phyloP scores from a whole-genome alignment of 2,797 vertebrate genomes.

The Toxotes lorentzi region DNA sequence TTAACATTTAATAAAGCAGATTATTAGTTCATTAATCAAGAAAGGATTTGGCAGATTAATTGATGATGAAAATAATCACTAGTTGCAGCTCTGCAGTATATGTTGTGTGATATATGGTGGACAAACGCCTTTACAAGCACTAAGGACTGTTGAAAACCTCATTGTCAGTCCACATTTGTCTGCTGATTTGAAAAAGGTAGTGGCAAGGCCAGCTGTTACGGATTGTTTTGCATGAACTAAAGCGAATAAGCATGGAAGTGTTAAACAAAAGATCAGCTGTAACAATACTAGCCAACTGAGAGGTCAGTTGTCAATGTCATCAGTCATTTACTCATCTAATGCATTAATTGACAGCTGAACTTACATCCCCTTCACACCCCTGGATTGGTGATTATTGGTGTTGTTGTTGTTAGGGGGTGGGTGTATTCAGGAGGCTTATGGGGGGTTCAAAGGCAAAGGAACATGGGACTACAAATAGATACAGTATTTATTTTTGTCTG shows the following conservation, averaged over 20 bases:
- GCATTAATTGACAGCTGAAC: background rate
- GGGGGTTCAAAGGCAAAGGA: background rate
- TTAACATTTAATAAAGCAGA: background rate
- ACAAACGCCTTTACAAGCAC: no score
- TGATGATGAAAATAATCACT: background rate
- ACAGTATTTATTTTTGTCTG: constrained; percentile 1
- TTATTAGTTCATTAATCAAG: background rate
- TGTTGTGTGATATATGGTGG: no score
- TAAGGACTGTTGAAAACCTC: background rate
- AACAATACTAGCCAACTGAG: background rate
- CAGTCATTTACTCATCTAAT: background rate
- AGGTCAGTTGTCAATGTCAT: background rate
- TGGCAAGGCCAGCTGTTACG: background rate
- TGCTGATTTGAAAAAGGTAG: background rate
- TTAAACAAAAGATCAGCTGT: background rate
- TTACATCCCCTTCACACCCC: background rate
- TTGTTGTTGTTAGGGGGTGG: background rate
- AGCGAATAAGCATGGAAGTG: no score
- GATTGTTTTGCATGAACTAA: background rate
- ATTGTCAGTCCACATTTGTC: no score
- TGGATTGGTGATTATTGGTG: background rate
- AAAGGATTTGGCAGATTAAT: background rate
- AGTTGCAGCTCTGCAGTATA: no score
- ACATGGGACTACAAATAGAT: constrained; percentile 21
- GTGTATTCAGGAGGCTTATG: background rate